Evolutionary conservation across 2,797 vertebrate species (phyloP).

Genomic region (Clarias pachynema): DNA sequence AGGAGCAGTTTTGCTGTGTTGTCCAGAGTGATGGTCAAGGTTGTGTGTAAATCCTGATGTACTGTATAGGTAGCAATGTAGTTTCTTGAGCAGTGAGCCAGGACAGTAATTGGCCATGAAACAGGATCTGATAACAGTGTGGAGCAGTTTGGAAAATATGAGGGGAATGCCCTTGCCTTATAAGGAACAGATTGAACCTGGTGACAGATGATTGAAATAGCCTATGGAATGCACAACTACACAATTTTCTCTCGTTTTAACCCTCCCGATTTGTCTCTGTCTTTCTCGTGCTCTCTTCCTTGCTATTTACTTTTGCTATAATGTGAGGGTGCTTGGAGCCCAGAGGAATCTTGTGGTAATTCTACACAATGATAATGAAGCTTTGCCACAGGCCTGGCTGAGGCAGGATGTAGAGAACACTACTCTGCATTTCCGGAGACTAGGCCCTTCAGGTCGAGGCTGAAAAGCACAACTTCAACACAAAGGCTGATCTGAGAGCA

Average conservation of each 20-base stretch:
- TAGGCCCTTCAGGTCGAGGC: conserved; percentile 53
- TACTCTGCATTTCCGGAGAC: conserved; percentile 76
- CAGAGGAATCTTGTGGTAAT: conserved; percentile 72
- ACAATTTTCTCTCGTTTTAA: conserved; percentile 35
- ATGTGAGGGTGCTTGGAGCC: conserved; percentile 56
- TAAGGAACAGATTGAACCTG: conserved; percentile 70
- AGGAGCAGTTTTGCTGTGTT: conserved; percentile 20
- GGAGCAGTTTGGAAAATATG: conserved; percentile 70
- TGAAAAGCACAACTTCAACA: neutral
- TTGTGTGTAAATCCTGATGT: conserved; percentile 19
- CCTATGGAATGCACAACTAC: conserved; percentile 71
- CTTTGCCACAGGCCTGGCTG: conserved; percentile 62
- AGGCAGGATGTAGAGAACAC: conserved; percentile 76
- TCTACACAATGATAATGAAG: conserved; percentile 74
- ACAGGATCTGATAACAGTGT: conserved; percentile 71
- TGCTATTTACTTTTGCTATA: conserved; percentile 26
- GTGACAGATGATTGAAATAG: conserved; percentile 73
- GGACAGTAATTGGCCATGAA: conserved; percentile 67
- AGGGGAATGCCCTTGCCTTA: conserved; percentile 72
- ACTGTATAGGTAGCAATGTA: conserved; percentile 14
- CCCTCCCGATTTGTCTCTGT: neutral
- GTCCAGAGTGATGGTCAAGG: conserved; percentile 25
- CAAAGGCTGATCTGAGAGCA: neutral
- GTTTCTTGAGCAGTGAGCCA: conserved; percentile 49
- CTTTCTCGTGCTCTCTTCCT: conserved; percentile 14